Evolutionary conservation across 2,113 vertebrate genomes (phyloP).

Genomic region (Puma concolor): DNA sequence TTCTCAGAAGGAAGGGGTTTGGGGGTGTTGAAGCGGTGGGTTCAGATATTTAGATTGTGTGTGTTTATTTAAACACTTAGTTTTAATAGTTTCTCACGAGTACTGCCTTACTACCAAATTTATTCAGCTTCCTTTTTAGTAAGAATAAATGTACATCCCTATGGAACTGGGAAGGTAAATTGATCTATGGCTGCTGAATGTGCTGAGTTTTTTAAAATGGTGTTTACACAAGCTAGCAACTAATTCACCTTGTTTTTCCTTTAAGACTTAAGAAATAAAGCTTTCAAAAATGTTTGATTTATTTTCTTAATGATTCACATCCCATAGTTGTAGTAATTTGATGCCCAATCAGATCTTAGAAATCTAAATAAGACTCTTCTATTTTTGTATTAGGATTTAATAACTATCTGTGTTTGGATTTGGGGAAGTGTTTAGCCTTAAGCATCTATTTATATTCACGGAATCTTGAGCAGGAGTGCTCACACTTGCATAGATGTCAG

Average conservation of each 20-base stretch:
- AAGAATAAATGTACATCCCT: neutral
- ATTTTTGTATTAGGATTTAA: neutral
- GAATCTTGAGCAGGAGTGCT: neutral
- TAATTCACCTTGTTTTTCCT: neutral
- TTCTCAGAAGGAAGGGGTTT: neutral
- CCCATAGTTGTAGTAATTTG: slow-evolving; percentile 19
- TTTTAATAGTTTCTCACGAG: slow-evolving; percentile 31
- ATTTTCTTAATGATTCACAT: neutral
- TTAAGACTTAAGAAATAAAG: neutral
- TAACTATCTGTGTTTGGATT: neutral
- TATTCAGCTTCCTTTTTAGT: slow-evolving; percentile 42
- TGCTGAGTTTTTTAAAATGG: neutral
- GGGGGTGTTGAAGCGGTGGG: neutral
- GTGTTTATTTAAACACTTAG: slow-evolving; percentile 34
- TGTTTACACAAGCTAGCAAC: neutral
- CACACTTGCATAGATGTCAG: neutral
- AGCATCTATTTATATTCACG: neutral
- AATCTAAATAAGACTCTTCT: slow-evolving; percentile 16
- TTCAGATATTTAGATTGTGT: neutral
- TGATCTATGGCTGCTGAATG: slow-evolving; percentile 2
- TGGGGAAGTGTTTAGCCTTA: neutral
- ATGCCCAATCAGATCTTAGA: neutral
- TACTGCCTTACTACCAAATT: neutral
- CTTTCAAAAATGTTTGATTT: neutral
- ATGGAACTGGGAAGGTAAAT: neutral